Evolutionary conservation across 2,888 invertebrate genomes (phyloP), one percentile per base, ranked within the genome.

Genomic region (Lymantria dispar): DNA sequence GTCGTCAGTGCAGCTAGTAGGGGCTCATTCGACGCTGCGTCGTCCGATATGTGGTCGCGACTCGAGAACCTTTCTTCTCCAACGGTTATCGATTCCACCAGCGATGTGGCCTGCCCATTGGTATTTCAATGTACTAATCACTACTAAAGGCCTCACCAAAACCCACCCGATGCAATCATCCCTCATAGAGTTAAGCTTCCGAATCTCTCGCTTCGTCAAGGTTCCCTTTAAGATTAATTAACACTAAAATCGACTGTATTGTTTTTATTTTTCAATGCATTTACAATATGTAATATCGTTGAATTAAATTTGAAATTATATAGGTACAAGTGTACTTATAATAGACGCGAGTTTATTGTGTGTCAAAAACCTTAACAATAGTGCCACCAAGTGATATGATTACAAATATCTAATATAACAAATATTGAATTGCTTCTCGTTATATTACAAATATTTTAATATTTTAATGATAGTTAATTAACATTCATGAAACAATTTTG

Each of bases 231-330:
- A n/a, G n/a, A n/a, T 37, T 13, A 40, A 40, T 40, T 60, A 68
- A 72, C 54, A 74, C 56, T 56, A 63, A 50, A 50, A 52, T 65
- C 70, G 56, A 67, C 83, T 80, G 80, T 81, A 84, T 77, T 76
- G 75, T 76, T 82, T n/a, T 85, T 81, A 82, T 80, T 84, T 78
- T 68, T 72, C 69, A 84, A 82, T 83, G 78, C 75, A 75, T 81
- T 67, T 83, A 85, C 83, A 85, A 82, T 82, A 74, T 70, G n/a
- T 74, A 74, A 75, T 79, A 85, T 79, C 78, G 70, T 70, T 69
- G 76, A 77, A 74, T 80, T 72, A 69, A 79, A 78, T 68, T 62
- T 76, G 73, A 79, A 74, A 76, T 75, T 72, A 76, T 38, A 68
- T 76, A 78, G 71, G 71, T 76, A 77, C 72, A 80, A 70, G 81